These are phyloP conservation scores for Athrips mouffetella DNA, from an alignment of 2,888 invertebrate genomes.

Conservation along the genomic window DNA sequence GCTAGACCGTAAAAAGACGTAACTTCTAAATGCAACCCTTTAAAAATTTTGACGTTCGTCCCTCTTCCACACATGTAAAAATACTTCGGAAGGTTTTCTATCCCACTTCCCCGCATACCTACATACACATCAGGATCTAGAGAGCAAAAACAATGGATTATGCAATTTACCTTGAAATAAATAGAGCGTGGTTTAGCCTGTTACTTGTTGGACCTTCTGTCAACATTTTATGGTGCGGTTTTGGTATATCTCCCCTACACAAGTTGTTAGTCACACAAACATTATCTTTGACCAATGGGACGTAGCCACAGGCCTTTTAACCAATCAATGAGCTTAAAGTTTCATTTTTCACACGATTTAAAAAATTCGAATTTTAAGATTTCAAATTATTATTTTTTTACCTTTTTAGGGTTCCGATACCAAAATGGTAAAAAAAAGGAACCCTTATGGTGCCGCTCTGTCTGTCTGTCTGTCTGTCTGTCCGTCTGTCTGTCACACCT, in stretches of 20 bases:
- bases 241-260: constrained; percentile 72
- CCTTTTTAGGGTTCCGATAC: no score
- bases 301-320: constrained; percentile 56
- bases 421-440: no score
- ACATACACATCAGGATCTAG: constrained; percentile 25
- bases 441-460: no score
- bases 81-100: constrained; percentile 35
- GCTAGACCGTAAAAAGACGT: no score
- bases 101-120: constrained; percentile 49
- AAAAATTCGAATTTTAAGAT: constrained; percentile 42
- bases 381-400: constrained; percentile 38
- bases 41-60: constrained; percentile 29
- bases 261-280: constrained; percentile 65
- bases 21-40: constrained; percentile 37
- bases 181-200: constrained; percentile 36
- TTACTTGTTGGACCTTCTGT: constrained; percentile 43
- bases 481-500: no score
- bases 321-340: constrained; percentile 59
- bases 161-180: not conserved
- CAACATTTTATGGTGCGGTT: constrained; percentile 66
- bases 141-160: constrained; percentile 1
- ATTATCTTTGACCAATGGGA: constrained; percentile 77
- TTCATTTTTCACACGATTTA: constrained; percentile 51
- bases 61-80: constrained; percentile 34
- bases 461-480: no score